Percentiles rank a stretch among this genome's conserved stretches.
Conservation (phyloP, 2,888 invertebrate species). For the Chrysolina americana region DNA sequence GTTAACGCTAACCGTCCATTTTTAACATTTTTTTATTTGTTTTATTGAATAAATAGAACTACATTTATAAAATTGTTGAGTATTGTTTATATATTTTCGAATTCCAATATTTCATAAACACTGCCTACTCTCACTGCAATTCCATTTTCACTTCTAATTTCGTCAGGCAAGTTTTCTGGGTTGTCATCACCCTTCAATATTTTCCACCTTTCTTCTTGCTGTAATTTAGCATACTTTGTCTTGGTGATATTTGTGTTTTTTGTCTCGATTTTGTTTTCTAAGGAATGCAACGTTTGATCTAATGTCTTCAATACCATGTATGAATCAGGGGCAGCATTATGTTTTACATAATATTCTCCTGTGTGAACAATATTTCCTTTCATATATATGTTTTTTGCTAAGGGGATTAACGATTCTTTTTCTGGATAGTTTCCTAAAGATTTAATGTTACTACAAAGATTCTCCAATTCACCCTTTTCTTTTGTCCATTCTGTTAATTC, state of each 20-base stretch:
- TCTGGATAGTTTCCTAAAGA: conserved; percentile 56
- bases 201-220: conserved; percentile 57
- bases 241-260: conserved; percentile 53
- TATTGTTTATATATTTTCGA: conserved; percentile 51
- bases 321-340: conserved; percentile 55
- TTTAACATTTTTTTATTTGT: conserved; percentile 45
- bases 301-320: conserved; percentile 55
- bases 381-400: conserved; percentile 63
- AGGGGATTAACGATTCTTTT: conserved; percentile 58
- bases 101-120: conserved; percentile 63
- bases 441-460: conserved; percentile 53
- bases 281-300: conserved; percentile 54
- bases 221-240: conserved; percentile 52
- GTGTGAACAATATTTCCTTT: conserved; percentile 61
- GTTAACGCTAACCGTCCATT: conserved; percentile 47
- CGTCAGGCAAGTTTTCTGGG: conserved; percentile 52
- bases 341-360: conserved; percentile 59
- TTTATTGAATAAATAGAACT: conserved; percentile 38
- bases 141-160: conserved; percentile 61
- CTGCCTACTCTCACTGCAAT: conserved; percentile 61
- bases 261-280: conserved; percentile 51
- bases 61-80: neutral
- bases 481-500: conserved; percentile 44
- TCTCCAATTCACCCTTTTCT: conserved; percentile 50
- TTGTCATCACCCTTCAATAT: conserved; percentile 51